Base-by-base conservation (phyloP, 2,888 invertebrate species). In the Leucoptera coffeella region DNA sequence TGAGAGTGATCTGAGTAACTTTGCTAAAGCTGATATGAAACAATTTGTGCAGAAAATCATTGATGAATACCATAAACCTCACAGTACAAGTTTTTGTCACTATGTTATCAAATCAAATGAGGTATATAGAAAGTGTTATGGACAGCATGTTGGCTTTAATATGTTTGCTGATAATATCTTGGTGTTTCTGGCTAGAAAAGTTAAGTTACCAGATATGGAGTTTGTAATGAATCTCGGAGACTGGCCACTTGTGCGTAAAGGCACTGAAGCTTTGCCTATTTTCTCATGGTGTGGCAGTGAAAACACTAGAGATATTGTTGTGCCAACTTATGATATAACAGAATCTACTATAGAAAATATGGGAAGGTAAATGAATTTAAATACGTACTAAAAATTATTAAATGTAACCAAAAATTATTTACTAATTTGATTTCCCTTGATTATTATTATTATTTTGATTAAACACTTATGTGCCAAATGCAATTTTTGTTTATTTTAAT, bases 271-370 rank as follows among this genome's bases (percentile, higher is more conserved):
- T 8, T 74, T 81, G 34, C 94, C 96, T 2, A 78, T 97, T 32
- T 87, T 96, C 49, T 95, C 95, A 10, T 97, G 96, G 96, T 96
- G 96, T 58, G 94, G 94, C 2, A 94, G 91, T 34, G 74, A 78
- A 30, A 81, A 85, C 31, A 82, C 85, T 4, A 67, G 75, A 40
- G 96, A 97, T 53, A 93, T 96, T 48, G 78, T 93, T 14, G 74
- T 96, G 74, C 96, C 96, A 5, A 95, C 95, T 1, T 96, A 96
- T 58, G 95, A 96, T 50, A 72, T 96, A 24, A 93, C 92, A 1
- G 89, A 94, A 61, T 85, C 95, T 9, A 82, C 90, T 2, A 54
- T 95, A 33, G 91, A 95, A 67, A 88, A 85, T 60, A 92, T 96
- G 90, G 90, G 90, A 43, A 81, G 89, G 90, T 87, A 59, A 41